phyloP scores from a whole-genome alignment of 2,888 invertebrate genomes.

The Adelphocoris suturalis region DNA sequence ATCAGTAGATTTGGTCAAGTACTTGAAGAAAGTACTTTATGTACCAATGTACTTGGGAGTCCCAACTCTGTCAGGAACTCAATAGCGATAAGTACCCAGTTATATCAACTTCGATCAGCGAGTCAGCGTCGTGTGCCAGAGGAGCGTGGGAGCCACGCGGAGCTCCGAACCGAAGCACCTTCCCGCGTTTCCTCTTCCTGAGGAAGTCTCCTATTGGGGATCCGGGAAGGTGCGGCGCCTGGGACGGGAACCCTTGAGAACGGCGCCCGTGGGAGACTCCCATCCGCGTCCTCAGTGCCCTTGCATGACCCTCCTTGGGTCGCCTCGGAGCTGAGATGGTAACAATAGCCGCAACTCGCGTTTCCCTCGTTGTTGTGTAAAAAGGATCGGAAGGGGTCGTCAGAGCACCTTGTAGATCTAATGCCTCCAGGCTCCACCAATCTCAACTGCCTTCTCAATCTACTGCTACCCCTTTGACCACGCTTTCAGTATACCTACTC shows the following conservation, averaged over 20 bases:
- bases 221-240: conserved; percentile 11
- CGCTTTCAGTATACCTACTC: too few species aligned
- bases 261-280: conserved; percentile 58
- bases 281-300: background rate
- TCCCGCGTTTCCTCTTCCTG: conserved; percentile 59
- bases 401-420: background rate
- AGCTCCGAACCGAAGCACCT: background rate
- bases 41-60: too few species aligned
- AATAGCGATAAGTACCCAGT: too few species aligned
- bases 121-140: conserved; percentile 13
- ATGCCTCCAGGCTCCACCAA: background rate
- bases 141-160: background rate
- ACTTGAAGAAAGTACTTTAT: too few species aligned
- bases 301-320: conserved; percentile 1
- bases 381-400: background rate
- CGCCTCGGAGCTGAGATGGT: background rate
- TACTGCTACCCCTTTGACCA: too few species aligned
- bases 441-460: background rate
- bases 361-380: background rate
- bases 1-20: too few species aligned
- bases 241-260: conserved; percentile 43
- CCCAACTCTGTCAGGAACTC: too few species aligned
- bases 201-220: conserved; percentile 42
- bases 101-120: background rate
- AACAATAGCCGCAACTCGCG: background rate